Base-by-base conservation (phyloP, 2,888 invertebrate genomes). In the Venustoraphidia nigricollis region DNA sequence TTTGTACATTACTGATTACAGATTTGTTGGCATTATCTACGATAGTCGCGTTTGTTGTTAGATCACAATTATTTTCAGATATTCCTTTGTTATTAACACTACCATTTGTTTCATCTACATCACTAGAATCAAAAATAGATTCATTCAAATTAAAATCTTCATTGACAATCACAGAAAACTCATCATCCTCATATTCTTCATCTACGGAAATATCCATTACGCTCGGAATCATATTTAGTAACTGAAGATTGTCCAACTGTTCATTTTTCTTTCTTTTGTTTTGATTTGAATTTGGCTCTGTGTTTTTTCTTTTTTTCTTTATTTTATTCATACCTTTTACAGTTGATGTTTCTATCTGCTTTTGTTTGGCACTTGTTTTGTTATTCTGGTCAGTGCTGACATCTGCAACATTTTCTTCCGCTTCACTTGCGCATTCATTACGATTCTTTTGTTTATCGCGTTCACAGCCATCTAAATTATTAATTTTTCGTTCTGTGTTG, bases 151-250 rank as follows among this genome's bases (percentile, higher is more conserved):
- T 27, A 27, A 27, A 27, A 27, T 27, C 6, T 27, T 27, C 27
- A 27, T 27, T 27, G 6, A 27, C 6, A 6, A 27, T 27, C 27
- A 27, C 27, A 3, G 27, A 27, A 27, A 27, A 27, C 27, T 27
- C 27, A 6, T 27, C 27, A 6, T 27, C 27, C 6, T 27, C 27
- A 27, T 27, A 27, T 27, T 65, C 68, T 51, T 53, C 59, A 8
- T 47, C 34, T 42, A 48, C 44, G 51, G 56, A 58, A 44, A 53
- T 54, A 51, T 62, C 59, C 50, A 59, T 59, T 8, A 56, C 54
- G 51, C 59, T 58, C 35, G 60, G 59, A 17, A 61, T 51, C 10
- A 54, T 45, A 39, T 57, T 57, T 34, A 60, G 48, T 49, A 57
- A 52, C 49, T 53, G 51, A 43, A 57, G 52, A 53, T 58, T 59